These are phyloP conservation scores for Trichonephila inaurata DNA, from an alignment of 1,140 invertebrate species.

Conservation along the genomic window DNA sequence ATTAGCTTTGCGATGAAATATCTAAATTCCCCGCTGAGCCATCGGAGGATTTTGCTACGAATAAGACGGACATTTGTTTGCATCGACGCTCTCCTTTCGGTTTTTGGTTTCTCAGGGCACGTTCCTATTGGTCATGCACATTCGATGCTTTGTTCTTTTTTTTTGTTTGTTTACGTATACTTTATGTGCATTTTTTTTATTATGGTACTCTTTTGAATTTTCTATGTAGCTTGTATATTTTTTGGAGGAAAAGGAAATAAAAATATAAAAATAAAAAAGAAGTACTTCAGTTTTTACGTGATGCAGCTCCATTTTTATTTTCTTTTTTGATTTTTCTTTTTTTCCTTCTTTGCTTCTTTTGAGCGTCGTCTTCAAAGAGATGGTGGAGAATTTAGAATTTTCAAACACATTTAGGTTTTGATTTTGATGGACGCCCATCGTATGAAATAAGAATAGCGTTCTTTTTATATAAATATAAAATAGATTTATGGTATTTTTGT, in stretches of 20 bases:
- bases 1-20: slow-evolving; percentile 71
- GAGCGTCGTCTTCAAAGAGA: slow-evolving; percentile 17
- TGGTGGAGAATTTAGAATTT: slow-evolving; percentile 56
- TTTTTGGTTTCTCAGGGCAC: slow-evolving; percentile 58
- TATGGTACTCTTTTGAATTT: slow-evolving; percentile 61
- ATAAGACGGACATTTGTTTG: slow-evolving; percentile 72
- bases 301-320: background rate
- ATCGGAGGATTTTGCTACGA: slow-evolving; percentile 2
- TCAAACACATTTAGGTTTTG: slow-evolving; percentile 45
- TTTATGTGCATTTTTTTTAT: slow-evolving; percentile 47
- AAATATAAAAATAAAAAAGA: background rate
- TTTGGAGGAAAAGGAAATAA: background rate
- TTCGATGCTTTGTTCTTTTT: slow-evolving; percentile 40
- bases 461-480: background rate
- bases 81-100: background rate
- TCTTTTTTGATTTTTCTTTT: slow-evolving; percentile 5
- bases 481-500: background rate
- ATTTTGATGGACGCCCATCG: slow-evolving; percentile 46
- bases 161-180: slow-evolving; percentile 63
- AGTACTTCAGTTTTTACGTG: slow-evolving; percentile 67
- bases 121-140: slow-evolving; percentile 68
- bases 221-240: slow-evolving; percentile 57
- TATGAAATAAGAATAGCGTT: background rate
- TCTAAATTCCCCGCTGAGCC: slow-evolving; percentile 64
- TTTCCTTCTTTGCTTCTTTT: background rate